phyloP scores from a whole-genome alignment of 2,888 invertebrate species.

The Byasa hedistus region DNA sequence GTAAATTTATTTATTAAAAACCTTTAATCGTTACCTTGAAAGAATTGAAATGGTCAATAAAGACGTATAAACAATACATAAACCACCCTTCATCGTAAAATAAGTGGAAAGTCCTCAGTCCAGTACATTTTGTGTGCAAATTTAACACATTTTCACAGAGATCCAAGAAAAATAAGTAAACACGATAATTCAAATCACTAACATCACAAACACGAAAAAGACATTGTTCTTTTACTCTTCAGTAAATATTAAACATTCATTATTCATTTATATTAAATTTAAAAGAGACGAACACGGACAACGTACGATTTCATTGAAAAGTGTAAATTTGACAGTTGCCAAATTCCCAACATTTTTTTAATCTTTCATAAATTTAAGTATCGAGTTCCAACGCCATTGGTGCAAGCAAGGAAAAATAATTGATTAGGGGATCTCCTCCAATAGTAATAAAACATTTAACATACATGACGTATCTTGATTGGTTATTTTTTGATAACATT shows the following conservation, averaged over 20 bases:
- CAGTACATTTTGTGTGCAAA: constrained; percentile 75
- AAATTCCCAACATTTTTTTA: constrained; percentile 45
- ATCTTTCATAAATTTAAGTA: constrained; percentile 32
- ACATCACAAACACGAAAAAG: constrained; percentile 21
- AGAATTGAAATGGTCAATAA: constrained; percentile 80
- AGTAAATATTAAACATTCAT: constrained; percentile 31
- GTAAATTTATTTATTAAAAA: constrained; percentile 1
- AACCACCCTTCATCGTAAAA: constrained; percentile 82
- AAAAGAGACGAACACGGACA: constrained; percentile 36
- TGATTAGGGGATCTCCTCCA: constrained; percentile 46
- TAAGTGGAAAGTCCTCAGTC: constrained; percentile 71
- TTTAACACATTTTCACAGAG: constrained; percentile 63
- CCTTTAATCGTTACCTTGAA: constrained; percentile 71
- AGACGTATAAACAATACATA: constrained; percentile 80
- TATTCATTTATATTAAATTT: constrained; percentile 33
- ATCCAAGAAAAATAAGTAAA: constrained; percentile 38
- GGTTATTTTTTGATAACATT: constrained; percentile 35
- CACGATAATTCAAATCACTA: constrained; percentile 26
- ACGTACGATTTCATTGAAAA: constrained; percentile 49
- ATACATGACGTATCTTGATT: constrained; percentile 44
- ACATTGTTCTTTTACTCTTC: constrained; percentile 15
- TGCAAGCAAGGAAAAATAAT: constrained; percentile 31
- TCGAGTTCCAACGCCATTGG: constrained; percentile 46
- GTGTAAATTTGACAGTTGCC: constrained; percentile 56
- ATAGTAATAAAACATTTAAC: constrained; percentile 63